These are phyloP conservation scores for Limnephilus marmoratus DNA, from an alignment of 2,888 invertebrate species.

Conservation along the genomic window DNA sequence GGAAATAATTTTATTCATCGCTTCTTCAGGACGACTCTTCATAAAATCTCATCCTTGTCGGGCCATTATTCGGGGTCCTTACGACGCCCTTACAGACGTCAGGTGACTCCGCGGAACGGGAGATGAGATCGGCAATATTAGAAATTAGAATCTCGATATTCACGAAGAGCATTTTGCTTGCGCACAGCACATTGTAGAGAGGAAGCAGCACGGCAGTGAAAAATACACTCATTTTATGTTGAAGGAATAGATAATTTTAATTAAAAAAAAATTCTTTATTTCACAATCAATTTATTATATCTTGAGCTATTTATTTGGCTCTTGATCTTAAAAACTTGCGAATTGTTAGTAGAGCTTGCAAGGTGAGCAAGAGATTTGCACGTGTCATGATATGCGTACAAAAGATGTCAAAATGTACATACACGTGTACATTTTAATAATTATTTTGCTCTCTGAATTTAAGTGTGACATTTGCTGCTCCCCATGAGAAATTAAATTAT, in stretches of 20 bases:
- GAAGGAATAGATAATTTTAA: not conserved
- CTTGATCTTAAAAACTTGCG: not conserved
- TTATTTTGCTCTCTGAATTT: too few relatives aligned
- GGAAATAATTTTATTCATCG: slow-evolving; percentile 31
- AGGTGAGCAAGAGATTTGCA: not conserved
- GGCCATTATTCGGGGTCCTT: not conserved
- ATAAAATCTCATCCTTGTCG: not conserved
- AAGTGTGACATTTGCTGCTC: not conserved
- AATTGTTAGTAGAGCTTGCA: not conserved
- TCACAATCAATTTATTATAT: too few relatives aligned
- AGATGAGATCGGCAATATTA: slow-evolving; percentile 2
- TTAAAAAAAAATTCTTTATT: too few relatives aligned
- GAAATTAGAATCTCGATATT: not conserved
- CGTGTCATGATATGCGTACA: not conserved
- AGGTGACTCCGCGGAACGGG: not conserved
- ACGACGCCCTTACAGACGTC: not conserved
- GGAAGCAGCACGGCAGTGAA: not conserved
- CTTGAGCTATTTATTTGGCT: not conserved
- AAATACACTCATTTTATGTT: not conserved
- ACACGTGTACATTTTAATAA: not conserved
- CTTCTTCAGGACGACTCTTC: slow-evolving; percentile 24
- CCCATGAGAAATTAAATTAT: not conserved
- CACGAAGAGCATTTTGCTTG: not conserved
- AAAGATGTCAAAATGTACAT: not conserved
- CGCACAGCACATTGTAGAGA: not conserved